phyloP scores from a whole-genome alignment of 2,888 invertebrate genomes.

The Sarcophaga rosellei region DNA sequence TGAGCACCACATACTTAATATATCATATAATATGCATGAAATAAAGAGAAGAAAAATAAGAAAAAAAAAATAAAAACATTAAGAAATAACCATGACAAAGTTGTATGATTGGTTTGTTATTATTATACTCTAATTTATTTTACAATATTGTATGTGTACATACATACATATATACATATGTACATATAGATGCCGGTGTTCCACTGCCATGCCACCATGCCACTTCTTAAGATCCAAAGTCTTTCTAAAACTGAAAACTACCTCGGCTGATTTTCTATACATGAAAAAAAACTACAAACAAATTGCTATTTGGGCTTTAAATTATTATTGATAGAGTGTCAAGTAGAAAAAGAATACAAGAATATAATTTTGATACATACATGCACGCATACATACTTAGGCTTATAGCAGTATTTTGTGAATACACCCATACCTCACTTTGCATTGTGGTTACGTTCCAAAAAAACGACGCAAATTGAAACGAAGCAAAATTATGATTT shows the following conservation, averaged over 20 bases:
- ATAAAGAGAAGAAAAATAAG: background rate
- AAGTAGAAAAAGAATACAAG: background rate
- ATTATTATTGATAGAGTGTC: constrained; percentile 55
- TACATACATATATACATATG: background rate
- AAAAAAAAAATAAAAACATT: background rate
- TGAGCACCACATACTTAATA: background rate
- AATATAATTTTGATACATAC: background rate
- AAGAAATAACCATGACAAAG: background rate
- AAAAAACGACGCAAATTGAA: too few relatives aligned
- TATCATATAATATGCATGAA: background rate
- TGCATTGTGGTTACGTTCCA: too few relatives aligned
- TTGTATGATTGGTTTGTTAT: constrained; percentile 24
- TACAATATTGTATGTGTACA: constrained; percentile 13
- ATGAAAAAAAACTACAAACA: background rate
- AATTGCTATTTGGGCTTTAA: constrained; percentile 48
- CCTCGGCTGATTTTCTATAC: background rate
- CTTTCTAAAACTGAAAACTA: background rate
- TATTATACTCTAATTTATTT: constrained; percentile 15
- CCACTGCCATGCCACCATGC: background rate
- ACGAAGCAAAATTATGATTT: too few relatives aligned
- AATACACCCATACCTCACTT: background rate
- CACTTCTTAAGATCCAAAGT: background rate
- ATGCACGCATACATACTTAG: background rate
- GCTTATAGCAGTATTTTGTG: background rate
- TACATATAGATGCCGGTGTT: background rate